A percentile compares a stretch with the other conserved stretches of the same genome.
phyloP scores from a whole-genome alignment of 1,140 invertebrate species.

The Samia ricini region DNA sequence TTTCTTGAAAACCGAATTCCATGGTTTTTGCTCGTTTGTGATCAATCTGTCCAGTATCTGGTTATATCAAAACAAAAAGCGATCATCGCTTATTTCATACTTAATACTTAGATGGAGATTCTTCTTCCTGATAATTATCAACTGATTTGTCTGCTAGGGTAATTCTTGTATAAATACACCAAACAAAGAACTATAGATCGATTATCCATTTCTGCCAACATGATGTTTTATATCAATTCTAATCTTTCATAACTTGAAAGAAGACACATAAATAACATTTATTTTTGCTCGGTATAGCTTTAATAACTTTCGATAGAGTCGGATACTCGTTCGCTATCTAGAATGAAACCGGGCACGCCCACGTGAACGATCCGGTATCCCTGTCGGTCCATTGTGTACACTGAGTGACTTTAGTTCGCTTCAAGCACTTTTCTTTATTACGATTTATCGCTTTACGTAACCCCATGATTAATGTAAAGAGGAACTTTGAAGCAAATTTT shows the following conservation, averaged over 20 bases:
- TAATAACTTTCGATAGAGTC: background rate
- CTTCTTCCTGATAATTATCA: too few relatives aligned
- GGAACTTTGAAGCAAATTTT: background rate
- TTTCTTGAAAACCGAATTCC: too few relatives aligned
- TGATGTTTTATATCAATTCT: background rate
- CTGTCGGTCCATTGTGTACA: background rate
- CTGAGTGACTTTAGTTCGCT: background rate
- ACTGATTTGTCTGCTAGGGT: too few relatives aligned
- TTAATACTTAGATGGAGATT: too few relatives aligned
- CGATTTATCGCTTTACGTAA: background rate
- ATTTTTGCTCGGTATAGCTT: background rate
- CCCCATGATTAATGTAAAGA: background rate
- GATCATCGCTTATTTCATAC: too few relatives aligned
- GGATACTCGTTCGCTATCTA: background rate
- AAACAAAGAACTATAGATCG: background rate
- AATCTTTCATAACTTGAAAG: background rate
- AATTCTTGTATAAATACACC: too few relatives aligned
- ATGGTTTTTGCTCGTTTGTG: too few relatives aligned
- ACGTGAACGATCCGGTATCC: background rate
- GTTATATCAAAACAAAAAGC: too few relatives aligned
- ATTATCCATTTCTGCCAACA: background rate
- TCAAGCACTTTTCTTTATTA: slow-evolving; percentile 1
- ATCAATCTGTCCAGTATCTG: too few relatives aligned
- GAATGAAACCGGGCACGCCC: slow-evolving; percentile 3
- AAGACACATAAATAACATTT: background rate